These are phyloP conservation scores for Peromyscus leucopus DNA, from an alignment of 2,113 vertebrate species.

Conservation along the genomic window DNA sequence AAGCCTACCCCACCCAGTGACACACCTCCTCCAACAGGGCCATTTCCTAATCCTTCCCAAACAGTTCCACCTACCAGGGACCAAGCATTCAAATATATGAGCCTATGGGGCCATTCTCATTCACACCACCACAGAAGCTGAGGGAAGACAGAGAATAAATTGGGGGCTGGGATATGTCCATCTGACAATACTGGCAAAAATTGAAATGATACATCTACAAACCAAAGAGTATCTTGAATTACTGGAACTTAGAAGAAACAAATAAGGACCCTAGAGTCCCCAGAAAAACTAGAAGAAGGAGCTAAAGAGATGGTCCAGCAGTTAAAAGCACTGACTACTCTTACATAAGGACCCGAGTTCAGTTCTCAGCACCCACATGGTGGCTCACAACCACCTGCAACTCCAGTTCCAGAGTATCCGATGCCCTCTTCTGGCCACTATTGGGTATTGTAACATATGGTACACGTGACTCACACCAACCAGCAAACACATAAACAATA, in stretches of 20 bases:
- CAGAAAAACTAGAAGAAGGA: not conserved
- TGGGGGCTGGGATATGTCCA: not conserved
- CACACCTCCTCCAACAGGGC: not conserved
- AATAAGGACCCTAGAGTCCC: not conserved
- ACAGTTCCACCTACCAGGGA: not conserved
- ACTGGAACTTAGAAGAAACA: not conserved
- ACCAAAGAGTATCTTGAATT: not conserved
- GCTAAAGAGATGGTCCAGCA: not conserved
- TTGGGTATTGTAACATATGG: not conserved
- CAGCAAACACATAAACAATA: not conserved
- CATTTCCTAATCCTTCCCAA: not conserved
- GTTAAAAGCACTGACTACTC: not conserved
- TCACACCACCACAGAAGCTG: not conserved
- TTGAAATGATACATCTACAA: not conserved
- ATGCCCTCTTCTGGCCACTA: not conserved
- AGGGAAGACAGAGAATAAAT: not conserved
- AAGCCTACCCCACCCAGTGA: not conserved
- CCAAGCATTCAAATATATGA: not conserved
- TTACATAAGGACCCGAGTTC: not conserved
- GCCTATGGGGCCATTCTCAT: not conserved
- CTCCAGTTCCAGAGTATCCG: not conserved
- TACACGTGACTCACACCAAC: not conserved
- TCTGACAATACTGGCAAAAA: not conserved
- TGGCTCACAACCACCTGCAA: not conserved
- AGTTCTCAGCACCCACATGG: not conserved